Evolutionary conservation across 2,113 vertebrate species (phyloP), one percentile per base, ranked within the genome.

Genomic region (Azemiops feae): DNA sequence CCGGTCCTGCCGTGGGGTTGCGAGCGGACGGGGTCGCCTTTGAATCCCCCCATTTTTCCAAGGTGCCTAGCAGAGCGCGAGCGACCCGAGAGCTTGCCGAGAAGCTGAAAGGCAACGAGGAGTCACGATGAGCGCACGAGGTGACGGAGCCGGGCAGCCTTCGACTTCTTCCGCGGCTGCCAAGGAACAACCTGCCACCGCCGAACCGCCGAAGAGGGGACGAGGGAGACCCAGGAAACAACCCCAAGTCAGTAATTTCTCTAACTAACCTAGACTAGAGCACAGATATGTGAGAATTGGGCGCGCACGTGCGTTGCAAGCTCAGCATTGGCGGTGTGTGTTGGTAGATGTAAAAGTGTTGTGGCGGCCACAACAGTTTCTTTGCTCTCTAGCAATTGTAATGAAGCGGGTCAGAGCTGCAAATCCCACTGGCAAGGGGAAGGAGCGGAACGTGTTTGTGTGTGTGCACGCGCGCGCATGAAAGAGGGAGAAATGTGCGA

Each of bases 201-300:
- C 98, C 93, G 98, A 98, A 97, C 98, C 98, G 88, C 98, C 97
- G 97, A 99, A 99, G 98, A 97, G 99, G 97, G 98, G 98, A 97
- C 98, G 99, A 96, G 99, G 99, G 95, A 98, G 99, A 98, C 99
- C 99, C 96, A 98, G 98, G 98, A 99, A 99, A 96, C 98, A 98
- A 95, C 98, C 97, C 90, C 98, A 99, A 98, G 99, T 99, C 97
- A 98, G 99, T 98, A 96, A 81, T 81, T n/a, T 39, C 39, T 95
- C 14, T 18, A 47, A 25, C 39, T 64, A 14, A 3, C 23, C 39
- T 25, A 93, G 95, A 96, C 92, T 90, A 95, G 91, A 95, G 94
- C 91, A 94, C 93, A 95, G 96, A 93, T 92, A 94, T 94, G 1
- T 47, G 95, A 95, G 58, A 27, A n/a, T 30, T 5, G 93, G 34